Percentiles rank a stretch among this genome's conserved stretches.
phyloP scores from a whole-genome alignment of 2,888 invertebrate species.

The Tubiluchus corallicola region DNA sequence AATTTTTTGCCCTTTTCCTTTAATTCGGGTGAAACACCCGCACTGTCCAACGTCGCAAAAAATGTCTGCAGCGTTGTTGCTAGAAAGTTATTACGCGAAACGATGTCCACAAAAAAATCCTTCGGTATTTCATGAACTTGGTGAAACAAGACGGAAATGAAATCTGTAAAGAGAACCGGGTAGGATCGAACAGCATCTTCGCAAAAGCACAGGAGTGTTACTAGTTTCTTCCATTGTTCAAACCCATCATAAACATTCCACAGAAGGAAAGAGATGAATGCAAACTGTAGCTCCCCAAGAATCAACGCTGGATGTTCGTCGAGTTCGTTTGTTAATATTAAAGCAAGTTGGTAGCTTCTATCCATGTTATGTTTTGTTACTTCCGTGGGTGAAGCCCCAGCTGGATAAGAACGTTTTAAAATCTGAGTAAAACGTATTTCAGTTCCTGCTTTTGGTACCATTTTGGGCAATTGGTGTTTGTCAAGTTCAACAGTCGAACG shows the following conservation, averaged over 20 bases:
- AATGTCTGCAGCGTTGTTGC: constrained; percentile 63
- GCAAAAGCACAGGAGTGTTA: constrained; percentile 50
- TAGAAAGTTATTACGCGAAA: constrained; percentile 70
- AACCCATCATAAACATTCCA: constrained; percentile 75
- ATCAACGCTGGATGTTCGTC: no score
- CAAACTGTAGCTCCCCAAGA: constrained; percentile 62
- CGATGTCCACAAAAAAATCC: constrained; percentile 65
- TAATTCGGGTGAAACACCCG: constrained; percentile 42
- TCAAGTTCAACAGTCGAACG: constrained; percentile 31
- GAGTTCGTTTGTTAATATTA: not conserved
- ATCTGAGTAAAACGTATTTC: constrained; percentile 57
- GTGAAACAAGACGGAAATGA: constrained; percentile 50
- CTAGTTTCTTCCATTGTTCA: constrained; percentile 85
- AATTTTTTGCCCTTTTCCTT: constrained; percentile 49
- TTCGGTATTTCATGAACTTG: constrained; percentile 64
- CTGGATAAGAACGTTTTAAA: constrained; percentile 44
- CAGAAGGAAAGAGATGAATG: constrained; percentile 74
- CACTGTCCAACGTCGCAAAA: constrained; percentile 43
- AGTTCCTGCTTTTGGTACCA: constrained; percentile 59
- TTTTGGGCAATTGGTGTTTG: constrained; percentile 55
- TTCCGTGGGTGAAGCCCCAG: constrained; percentile 55
- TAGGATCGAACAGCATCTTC: constrained; percentile 52
- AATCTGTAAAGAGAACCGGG: constrained; percentile 50
- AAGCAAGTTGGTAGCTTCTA: constrained; percentile 13
- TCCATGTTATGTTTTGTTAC: constrained; percentile 72